phyloP scores from a whole-genome alignment of 2,797 vertebrate genomes.

The Pangasius mekongensis region DNA sequence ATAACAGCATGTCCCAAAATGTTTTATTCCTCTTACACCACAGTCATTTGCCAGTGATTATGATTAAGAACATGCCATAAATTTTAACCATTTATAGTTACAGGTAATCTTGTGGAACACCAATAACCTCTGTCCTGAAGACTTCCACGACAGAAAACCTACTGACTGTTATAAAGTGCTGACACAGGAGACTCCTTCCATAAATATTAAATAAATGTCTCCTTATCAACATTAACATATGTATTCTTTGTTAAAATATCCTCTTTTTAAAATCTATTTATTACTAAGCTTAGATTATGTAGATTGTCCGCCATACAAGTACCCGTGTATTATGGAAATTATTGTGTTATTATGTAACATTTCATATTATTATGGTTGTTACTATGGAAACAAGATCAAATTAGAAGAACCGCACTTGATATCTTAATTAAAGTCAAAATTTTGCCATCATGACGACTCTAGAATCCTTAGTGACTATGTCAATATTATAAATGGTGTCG shows the following conservation, averaged over 20 bases:
- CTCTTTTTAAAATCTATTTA: neutral
- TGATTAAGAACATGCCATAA: neutral
- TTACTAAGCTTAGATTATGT: neutral
- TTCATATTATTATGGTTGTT: neutral
- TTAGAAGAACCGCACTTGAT: neutral
- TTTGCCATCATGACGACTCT: too few relatives aligned
- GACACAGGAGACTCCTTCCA: too few relatives aligned
- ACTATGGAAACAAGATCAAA: neutral
- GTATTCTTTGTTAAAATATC: neutral
- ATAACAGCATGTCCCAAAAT: neutral
- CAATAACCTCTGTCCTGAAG: neutral
- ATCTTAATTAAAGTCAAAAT: neutral
- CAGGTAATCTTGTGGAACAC: neutral
- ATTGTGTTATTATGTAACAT: too few relatives aligned
- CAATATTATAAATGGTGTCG: neutral
- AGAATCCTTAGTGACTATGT: neutral
- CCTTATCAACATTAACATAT: neutral
- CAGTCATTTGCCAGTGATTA: neutral
- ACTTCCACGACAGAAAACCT: neutral
- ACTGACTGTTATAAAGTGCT: too few relatives aligned
- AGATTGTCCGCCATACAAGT: too few relatives aligned
- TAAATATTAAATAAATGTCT: too few relatives aligned
- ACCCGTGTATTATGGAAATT: neutral
- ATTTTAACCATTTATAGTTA: neutral
- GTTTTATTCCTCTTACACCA: neutral